phyloP scores from a whole-genome alignment of 2,888 invertebrate species.

The Scaptomyza tumidula region DNA sequence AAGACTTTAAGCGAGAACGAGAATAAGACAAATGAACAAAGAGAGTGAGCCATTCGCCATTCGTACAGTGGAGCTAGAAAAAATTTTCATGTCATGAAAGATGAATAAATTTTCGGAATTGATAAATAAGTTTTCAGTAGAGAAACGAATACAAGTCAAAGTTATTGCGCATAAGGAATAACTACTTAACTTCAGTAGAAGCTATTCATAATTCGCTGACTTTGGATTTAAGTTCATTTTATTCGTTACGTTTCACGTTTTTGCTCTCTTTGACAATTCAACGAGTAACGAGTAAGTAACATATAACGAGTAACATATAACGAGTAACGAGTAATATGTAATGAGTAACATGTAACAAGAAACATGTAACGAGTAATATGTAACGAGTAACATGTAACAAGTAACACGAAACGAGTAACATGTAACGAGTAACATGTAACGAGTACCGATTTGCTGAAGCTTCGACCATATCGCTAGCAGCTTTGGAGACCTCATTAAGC shows the following conservation, averaged over 20 bases:
- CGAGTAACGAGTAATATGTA: background rate
- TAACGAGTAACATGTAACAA: too few species aligned
- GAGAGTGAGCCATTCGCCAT: conserved; percentile 31
- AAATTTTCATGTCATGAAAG: background rate
- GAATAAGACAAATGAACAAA: background rate
- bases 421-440: background rate
- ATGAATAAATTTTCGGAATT: background rate
- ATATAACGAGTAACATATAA: background rate
- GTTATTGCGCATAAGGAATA: too few species aligned
- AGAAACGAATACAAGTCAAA: too few species aligned
- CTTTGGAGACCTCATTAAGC: too few species aligned
- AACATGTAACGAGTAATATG: too few species aligned
- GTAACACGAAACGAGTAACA: too few species aligned
- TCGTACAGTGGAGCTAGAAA: conserved; percentile 22
- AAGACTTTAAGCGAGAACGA: conserved; percentile 30
- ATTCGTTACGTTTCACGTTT: too few species aligned
- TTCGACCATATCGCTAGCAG: background rate
- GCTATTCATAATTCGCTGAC: too few species aligned
- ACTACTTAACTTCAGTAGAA: too few species aligned
- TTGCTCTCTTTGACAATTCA: too few species aligned
- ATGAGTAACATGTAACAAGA: background rate
- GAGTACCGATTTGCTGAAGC: background rate
- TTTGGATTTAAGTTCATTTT: too few species aligned
- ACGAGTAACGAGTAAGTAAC: too few species aligned
- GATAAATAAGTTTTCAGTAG: background rate